phyloP scores from a whole-genome alignment of 1,140 invertebrate species.

The Papilio machaon region DNA sequence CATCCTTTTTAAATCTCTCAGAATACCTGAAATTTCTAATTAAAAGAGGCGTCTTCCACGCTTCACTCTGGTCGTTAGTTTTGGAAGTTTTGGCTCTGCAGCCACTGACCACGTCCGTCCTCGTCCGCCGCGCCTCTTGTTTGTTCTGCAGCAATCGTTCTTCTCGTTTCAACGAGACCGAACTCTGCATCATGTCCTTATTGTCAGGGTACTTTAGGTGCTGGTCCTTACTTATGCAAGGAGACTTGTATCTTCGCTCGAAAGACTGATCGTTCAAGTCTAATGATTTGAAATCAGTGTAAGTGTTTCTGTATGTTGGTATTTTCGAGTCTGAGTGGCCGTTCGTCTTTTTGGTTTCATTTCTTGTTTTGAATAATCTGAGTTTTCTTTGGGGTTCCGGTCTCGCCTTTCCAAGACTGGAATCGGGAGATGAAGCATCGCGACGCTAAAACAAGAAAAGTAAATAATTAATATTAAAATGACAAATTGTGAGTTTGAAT shows the following conservation, averaged over 20 bases:
- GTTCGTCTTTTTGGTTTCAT: conserved; percentile 84
- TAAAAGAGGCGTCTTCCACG: conserved; percentile 75
- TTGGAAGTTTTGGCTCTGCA: conserved; percentile 76
- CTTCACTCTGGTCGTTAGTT: conserved; percentile 68
- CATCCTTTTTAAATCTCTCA: conserved; percentile 77
- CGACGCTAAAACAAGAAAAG: conserved; percentile 47
- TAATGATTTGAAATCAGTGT: conserved; percentile 70
- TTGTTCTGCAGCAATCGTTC: conserved; percentile 74
- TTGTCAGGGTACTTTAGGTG: conserved; percentile 73
- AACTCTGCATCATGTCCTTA: conserved; percentile 75
- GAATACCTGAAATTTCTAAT: conserved; percentile 79
- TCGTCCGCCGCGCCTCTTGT: conserved; percentile 72
- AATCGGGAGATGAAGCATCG: conserved; percentile 82
- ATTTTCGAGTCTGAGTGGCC: conserved; percentile 61
- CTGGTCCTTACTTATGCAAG: conserved; percentile 74
- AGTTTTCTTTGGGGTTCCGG: conserved; percentile 82
- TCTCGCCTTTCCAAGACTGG: conserved; percentile 78
- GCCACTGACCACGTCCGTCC: conserved; percentile 72
- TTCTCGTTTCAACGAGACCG: conserved; percentile 75
- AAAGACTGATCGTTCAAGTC: conserved; percentile 70
- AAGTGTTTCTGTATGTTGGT: conserved; percentile 58
- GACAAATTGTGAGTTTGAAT: not conserved
- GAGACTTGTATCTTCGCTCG: conserved; percentile 74
- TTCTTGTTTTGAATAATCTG: conserved; percentile 88
- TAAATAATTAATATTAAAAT: not conserved